Percentiles rank a stretch among this genome's conserved stretches.
Evolutionary conservation across 2,888 invertebrate genomes (phyloP).

Genomic region (Spilarctia lutea): DNA sequence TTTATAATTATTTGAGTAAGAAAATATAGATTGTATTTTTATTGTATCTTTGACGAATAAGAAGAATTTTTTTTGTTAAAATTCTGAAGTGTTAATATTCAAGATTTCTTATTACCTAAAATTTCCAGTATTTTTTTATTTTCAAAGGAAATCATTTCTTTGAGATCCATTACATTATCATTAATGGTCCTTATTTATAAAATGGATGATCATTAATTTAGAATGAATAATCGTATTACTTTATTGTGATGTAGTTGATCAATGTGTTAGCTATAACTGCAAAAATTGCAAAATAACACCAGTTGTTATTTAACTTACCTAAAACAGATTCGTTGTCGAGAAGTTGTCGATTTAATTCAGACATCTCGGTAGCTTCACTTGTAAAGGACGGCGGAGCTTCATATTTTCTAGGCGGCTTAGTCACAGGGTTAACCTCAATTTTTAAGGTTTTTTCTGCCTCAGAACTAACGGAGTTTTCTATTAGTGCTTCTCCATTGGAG

Average conservation of each 20-base stretch:
- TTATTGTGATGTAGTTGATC: not conserved
- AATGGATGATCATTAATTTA: not conserved
- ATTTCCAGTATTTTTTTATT: not conserved
- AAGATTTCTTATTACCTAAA: not conserved
- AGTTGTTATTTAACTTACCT: slow-evolving; percentile 82
- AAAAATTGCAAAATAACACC: not conserved
- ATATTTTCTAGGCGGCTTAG: slow-evolving; percentile 91
- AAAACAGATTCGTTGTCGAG: slow-evolving; percentile 91
- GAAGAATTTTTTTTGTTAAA: not conserved
- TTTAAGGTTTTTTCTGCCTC: slow-evolving; percentile 94
- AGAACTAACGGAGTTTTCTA: slow-evolving; percentile 90
- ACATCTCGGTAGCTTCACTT: slow-evolving; percentile 91
- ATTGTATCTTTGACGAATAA: not conserved
- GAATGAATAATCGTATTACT: too few relatives aligned
- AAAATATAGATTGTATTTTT: not conserved
- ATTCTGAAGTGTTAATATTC: not conserved
- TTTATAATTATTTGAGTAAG: slow-evolving; percentile 32
- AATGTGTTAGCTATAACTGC: not conserved
- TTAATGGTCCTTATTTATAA: too few relatives aligned
- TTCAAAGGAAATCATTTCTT: not conserved
- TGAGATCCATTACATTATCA: too few relatives aligned
- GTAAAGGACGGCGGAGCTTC: slow-evolving; percentile 89
- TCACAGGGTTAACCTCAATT: slow-evolving; percentile 93
- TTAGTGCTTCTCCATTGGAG: slow-evolving; percentile 89
- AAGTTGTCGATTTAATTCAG: slow-evolving; percentile 92